These are phyloP conservation scores for Clarias laeviceps DNA, from an alignment of 2,797 vertebrate species.

Conservation along the genomic window DNA sequence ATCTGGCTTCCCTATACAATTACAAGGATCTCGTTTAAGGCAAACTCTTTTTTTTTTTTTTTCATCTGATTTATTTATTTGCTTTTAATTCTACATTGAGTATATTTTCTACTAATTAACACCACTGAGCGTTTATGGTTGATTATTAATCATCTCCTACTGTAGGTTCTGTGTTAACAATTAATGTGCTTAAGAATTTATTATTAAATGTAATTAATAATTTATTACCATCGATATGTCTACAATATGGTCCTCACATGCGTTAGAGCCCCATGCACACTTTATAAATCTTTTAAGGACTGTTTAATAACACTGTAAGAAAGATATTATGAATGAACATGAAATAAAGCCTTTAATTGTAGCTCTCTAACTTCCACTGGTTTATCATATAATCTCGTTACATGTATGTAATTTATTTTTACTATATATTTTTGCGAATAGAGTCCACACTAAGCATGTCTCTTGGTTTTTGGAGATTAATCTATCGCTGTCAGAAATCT, in stretches of 20 bases:
- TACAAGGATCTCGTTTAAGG: no score
- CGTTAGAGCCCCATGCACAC: background rate
- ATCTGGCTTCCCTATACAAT: no score
- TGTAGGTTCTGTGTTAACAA: background rate
- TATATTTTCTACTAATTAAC: background rate
- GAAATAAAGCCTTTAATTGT: background rate
- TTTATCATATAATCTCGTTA: background rate
- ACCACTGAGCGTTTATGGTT: no score
- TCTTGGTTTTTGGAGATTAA: background rate
- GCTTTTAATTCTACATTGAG: background rate
- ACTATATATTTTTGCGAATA: background rate
- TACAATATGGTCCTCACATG: background rate
- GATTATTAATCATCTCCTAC: background rate
- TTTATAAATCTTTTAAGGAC: background rate
- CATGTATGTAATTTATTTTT: background rate
- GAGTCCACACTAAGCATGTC: background rate
- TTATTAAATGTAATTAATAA: background rate
- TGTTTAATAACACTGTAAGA: background rate
- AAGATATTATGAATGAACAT: background rate
- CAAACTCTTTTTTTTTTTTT: no score
- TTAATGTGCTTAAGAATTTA: background rate
- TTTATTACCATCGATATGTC: background rate
- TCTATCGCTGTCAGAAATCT: background rate
- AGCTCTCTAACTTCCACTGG: background rate
- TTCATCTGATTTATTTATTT: background rate